These are phyloP conservation scores for Crambe crambe DNA, from an alignment of 37 sponge, comb jelly and placozoan species.

Conservation along the genomic window DNA sequence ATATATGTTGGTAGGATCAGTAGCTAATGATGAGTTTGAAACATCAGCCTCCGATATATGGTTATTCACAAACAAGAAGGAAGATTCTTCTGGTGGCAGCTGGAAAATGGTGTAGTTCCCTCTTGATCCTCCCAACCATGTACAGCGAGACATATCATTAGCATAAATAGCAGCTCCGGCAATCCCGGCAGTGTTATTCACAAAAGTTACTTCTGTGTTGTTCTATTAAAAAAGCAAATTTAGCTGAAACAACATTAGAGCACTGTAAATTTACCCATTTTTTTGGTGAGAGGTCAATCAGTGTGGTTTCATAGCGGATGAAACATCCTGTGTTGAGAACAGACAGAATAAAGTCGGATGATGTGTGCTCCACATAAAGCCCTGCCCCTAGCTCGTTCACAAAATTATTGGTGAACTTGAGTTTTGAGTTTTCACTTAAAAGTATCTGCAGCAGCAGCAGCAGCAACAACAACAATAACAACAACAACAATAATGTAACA, in stretches of 20 bases:
- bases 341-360: slow-evolving; percentile 51
- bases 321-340: slow-evolving; percentile 73
- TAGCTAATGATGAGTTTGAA: slow-evolving; percentile 27
- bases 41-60: slow-evolving; percentile 8
- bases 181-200: slow-evolving; percentile 56
- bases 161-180: slow-evolving; percentile 74
- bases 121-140: slow-evolving; percentile 43
- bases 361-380: slow-evolving; percentile 67
- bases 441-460: slow-evolving; percentile 8
- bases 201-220: slow-evolving; percentile 36
- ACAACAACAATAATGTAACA: neutral
- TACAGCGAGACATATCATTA: slow-evolving; percentile 62
- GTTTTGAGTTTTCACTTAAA: slow-evolving; percentile 15
- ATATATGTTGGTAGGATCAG: slow-evolving; percentile 30
- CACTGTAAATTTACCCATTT: slow-evolving; percentile 75
- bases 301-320: slow-evolving; percentile 41
- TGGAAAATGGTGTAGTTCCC: slow-evolving; percentile 34
- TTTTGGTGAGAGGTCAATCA: slow-evolving; percentile 27
- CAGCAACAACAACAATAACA: neutral
- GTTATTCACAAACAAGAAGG: slow-evolving; percentile 31
- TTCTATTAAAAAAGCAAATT: neutral
- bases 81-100: slow-evolving; percentile 9
- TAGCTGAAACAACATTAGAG: neutral
- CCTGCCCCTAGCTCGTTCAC: slow-evolving; percentile 59
- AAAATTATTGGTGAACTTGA: slow-evolving; percentile 47